phyloP scores from a whole-genome alignment of 2,888 invertebrate species.

The Thereva unica region DNA sequence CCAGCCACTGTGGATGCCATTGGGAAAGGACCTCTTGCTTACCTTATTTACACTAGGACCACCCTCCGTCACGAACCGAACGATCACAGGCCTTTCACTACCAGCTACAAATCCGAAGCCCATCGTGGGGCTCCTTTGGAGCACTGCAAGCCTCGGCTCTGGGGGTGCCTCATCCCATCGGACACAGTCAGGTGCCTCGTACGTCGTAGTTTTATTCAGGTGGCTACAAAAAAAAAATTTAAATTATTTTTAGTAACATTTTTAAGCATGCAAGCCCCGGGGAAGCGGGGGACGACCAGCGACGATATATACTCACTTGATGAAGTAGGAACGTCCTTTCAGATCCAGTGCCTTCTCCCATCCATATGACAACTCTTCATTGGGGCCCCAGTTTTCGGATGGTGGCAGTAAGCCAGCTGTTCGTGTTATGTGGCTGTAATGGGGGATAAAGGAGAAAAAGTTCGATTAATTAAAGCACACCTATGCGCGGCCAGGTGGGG shows the following conservation, averaged over 20 bases:
- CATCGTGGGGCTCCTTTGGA: slow-evolving; percentile 75
- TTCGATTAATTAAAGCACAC: slow-evolving; percentile 20
- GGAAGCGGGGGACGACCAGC: neutral
- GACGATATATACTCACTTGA: slow-evolving; percentile 66
- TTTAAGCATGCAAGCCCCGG: neutral
- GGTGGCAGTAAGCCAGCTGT: slow-evolving; percentile 89
- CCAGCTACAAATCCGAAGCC: slow-evolving; percentile 97
- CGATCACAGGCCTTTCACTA: slow-evolving; percentile 89
- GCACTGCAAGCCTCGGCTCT: slow-evolving; percentile 74
- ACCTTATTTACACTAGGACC: slow-evolving; percentile 89
- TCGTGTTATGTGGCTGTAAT: slow-evolving; percentile 78
- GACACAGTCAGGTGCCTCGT: slow-evolving; percentile 76
- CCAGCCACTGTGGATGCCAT: no score
- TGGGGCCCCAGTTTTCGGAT: slow-evolving; percentile 75
- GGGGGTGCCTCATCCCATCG: slow-evolving; percentile 74
- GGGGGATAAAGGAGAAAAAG: slow-evolving; percentile 13
- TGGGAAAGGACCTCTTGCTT: slow-evolving; percentile 39
- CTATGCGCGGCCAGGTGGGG: neutral
- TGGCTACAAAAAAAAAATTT: slow-evolving; percentile 60
- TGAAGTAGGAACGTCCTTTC: slow-evolving; percentile 76
- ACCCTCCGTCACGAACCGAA: slow-evolving; percentile 85
- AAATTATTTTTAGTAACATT: slow-evolving; percentile 22
- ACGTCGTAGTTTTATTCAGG: slow-evolving; percentile 87
- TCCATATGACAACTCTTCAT: slow-evolving; percentile 78
- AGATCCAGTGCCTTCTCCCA: slow-evolving; percentile 89